Conservation (phyloP, 2,888 invertebrate species). For the Ceratothoa steindachneri region DNA sequence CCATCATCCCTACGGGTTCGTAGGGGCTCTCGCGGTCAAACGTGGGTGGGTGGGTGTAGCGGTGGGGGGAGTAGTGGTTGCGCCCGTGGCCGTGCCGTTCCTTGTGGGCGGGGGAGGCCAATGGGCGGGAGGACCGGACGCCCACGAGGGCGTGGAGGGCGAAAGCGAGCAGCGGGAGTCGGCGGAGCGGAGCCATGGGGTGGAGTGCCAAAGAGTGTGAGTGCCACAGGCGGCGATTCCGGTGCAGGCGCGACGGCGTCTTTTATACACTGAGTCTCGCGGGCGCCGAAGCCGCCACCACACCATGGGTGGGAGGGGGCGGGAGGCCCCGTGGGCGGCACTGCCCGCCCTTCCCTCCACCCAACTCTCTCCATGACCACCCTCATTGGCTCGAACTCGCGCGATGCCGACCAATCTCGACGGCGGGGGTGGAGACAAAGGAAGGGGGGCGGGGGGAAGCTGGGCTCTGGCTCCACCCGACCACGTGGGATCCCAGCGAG, state of each 20-base stretch:
- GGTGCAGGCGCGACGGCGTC: not conserved
- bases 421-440: not conserved
- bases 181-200: not conserved
- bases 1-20: too few species aligned
- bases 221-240: not conserved
- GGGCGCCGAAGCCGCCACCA: not conserved
- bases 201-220: not conserved
- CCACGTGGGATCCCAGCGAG: not conserved
- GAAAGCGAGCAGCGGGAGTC: not conserved
- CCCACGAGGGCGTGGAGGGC: not conserved
- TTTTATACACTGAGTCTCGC: conserved; percentile 7
- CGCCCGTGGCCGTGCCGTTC: not conserved
- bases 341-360: not conserved
- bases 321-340: not conserved
- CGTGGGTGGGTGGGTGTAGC: too few species aligned
- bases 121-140: not conserved
- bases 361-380: not conserved
- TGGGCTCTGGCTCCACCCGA: not conserved
- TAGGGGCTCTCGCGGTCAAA: too few species aligned
- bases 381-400: not conserved
- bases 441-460: too few species aligned
- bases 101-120: not conserved
- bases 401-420: not conserved
- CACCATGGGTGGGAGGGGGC: not conserved
- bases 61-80: not conserved